Conservation (phyloP, 2,797 vertebrate genomes). For the Enteromius unitaeniatus region DNA sequence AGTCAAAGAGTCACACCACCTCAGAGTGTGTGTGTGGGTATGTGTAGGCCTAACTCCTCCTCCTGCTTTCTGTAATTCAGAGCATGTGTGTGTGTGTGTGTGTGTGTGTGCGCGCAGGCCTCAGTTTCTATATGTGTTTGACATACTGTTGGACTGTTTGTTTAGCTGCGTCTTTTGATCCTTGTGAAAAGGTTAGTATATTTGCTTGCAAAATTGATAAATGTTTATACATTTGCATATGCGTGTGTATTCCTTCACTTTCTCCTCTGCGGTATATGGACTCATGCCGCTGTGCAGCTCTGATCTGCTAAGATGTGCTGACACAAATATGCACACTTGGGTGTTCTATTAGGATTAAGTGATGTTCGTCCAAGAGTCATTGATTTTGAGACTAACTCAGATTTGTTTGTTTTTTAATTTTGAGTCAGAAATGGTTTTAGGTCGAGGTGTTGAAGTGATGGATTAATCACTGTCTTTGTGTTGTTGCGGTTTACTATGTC, state of each 20-base stretch:
- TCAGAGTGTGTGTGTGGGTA: conserved; percentile 5
- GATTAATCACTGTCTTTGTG: background rate
- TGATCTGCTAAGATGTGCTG: background rate
- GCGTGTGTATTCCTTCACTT: background rate
- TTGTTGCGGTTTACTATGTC: conserved; percentile 12
- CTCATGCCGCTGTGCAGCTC: background rate
- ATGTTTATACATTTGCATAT: background rate
- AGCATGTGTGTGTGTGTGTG: conserved; percentile 26
- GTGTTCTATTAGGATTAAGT: background rate
- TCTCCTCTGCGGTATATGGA: background rate
- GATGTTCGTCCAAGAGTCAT: background rate
- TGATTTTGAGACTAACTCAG: background rate
- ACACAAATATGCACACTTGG: background rate
- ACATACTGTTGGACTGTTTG: conserved; percentile 16
- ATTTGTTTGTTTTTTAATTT: conserved; percentile 23
- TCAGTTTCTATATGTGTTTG: conserved; percentile 24
- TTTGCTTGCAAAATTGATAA: background rate
- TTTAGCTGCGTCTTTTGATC: conserved; percentile 27
- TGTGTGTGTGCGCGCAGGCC: conserved; percentile 16
- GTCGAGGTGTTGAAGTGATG: background rate
- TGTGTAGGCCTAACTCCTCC: conserved; percentile 44
- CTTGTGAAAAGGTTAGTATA: conserved; percentile 45
- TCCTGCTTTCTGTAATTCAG: conserved; percentile 16
- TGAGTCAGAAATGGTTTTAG: background rate
- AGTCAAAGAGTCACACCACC: conserved; percentile 47